Evolutionary conservation across 2,888 invertebrate genomes (phyloP).

Genomic region (Acanthosepion esculentum): DNA sequence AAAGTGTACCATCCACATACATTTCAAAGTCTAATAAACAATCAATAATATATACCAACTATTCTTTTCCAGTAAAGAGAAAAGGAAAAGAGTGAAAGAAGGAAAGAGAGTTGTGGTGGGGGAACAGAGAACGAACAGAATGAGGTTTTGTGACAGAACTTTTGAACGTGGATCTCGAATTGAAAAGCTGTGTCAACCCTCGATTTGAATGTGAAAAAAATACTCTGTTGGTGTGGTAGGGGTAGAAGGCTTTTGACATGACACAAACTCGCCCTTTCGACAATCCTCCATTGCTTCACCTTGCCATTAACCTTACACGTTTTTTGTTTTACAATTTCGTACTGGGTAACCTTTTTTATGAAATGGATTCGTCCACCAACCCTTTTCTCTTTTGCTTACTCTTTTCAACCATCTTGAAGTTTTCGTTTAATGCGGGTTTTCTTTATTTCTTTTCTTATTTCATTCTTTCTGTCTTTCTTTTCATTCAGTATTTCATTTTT

Average conservation of each 20-base stretch:
- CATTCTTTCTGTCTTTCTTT: no score
- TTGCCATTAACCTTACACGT: background rate
- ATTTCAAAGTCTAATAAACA: no score
- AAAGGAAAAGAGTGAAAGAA: background rate
- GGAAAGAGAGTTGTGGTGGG: background rate
- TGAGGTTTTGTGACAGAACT: background rate
- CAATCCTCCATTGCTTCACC: background rate
- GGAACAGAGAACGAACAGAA: no score
- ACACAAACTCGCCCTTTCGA: background rate
- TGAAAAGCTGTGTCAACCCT: background rate
- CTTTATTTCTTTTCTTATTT: no score
- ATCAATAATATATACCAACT: no score
- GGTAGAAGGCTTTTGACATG: background rate
- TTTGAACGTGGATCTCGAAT: background rate
- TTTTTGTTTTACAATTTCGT: background rate
- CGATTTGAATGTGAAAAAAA: background rate
- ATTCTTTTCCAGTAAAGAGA: no score
- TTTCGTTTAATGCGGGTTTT: no score
- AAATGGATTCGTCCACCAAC: background rate
- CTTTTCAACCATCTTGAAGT: no score
- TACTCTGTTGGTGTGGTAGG: background rate
- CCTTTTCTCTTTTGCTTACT: background rate
- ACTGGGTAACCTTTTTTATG: background rate
- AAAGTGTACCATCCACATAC: no score
- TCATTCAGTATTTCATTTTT: no score